Evolutionary conservation across 35 echinoderm and acorn worm genomes (phyloP).

Genomic region (Heliocidaris tuberculata): DNA sequence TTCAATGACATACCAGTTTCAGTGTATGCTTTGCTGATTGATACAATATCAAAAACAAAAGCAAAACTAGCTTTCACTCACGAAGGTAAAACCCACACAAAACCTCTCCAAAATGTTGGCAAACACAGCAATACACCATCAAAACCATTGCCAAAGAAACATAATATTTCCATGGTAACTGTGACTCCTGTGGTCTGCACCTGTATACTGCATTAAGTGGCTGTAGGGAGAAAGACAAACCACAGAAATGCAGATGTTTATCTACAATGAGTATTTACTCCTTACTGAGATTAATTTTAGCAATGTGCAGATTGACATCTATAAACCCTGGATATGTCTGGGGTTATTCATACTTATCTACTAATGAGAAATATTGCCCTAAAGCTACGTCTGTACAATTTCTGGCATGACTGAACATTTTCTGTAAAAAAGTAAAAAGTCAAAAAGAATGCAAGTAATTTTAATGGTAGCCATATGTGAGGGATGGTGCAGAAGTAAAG

Average conservation of each 20-base stretch:
- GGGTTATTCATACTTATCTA: background rate
- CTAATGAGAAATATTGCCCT: background rate
- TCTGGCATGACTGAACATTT: background rate
- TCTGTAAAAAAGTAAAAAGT: background rate
- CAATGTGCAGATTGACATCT: slow-evolving; percentile 4
- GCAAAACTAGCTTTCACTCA: background rate
- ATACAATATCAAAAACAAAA: background rate
- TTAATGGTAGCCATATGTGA: background rate
- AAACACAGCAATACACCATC: background rate
- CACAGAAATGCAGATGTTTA: background rate
- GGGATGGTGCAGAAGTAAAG: too few species aligned
- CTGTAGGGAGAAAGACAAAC: background rate
- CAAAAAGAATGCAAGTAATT: background rate
- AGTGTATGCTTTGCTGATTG: background rate
- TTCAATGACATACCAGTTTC: background rate
- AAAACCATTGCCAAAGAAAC: slow-evolving; percentile 2
- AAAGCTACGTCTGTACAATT: background rate
- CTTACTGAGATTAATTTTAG: background rate
- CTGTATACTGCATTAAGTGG: background rate
- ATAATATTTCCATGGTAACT: background rate
- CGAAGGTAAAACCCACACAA: background rate
- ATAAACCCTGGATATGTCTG: background rate
- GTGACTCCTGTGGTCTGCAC: background rate
- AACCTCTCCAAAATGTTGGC: background rate
- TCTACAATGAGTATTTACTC: background rate